phyloP scores from a whole-genome alignment of 2,113 vertebrate genomes.

The Anoura caudifer region DNA sequence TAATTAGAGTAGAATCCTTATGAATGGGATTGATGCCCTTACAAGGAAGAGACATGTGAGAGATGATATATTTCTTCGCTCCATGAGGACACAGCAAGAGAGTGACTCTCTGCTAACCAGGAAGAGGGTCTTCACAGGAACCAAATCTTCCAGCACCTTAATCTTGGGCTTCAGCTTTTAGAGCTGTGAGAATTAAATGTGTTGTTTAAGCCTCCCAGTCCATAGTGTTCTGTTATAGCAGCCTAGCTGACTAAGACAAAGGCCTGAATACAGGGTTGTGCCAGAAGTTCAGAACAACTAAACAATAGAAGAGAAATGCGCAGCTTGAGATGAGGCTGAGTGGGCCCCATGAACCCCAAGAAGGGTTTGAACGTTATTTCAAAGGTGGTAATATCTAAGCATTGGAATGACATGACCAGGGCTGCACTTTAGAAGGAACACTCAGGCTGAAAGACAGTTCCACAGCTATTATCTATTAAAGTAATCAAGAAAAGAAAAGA shows the following conservation, averaged over 20 bases:
- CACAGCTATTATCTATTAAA: background rate
- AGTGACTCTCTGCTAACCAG: background rate
- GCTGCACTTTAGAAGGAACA: background rate
- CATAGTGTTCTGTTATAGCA: background rate
- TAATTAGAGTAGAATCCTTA: background rate
- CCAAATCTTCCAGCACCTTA: background rate
- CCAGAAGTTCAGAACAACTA: background rate
- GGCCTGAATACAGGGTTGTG: background rate
- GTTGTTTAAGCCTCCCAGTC: background rate
- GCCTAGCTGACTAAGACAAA: background rate
- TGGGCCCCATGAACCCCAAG: rapidly evolving
- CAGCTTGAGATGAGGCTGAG: background rate
- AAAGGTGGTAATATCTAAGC: background rate
- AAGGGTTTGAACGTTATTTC: background rate
- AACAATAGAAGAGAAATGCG: background rate
- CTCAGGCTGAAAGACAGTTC: background rate
- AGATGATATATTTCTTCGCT: background rate
- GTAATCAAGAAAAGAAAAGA: background rate
- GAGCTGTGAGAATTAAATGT: background rate
- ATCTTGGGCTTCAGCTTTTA: background rate
- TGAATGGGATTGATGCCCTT: background rate
- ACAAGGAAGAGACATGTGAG: background rate
- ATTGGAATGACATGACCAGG: background rate
- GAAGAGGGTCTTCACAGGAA: background rate
- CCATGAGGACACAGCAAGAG: background rate